Percentiles rank a stretch among this genome's conserved stretches.
Conservation (phyloP, 2,113 vertebrate genomes). For the Amphiprion percula region DNA sequence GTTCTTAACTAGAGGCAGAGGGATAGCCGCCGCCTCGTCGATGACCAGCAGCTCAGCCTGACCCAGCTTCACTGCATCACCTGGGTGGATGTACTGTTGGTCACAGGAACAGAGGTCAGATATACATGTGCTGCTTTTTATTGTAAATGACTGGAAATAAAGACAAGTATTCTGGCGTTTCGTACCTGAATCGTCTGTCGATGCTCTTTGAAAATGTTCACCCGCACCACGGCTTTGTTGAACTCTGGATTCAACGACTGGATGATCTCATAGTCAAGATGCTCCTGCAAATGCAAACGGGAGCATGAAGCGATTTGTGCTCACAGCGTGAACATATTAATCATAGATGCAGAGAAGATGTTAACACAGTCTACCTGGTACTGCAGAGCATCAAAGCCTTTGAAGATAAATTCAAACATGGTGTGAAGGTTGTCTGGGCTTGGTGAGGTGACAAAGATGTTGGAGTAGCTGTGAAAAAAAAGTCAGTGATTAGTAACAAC, state of each 20-base stretch:
- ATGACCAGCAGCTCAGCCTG: slow-evolving; percentile 97
- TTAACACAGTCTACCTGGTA: slow-evolving; percentile 64
- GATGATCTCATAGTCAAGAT: slow-evolving; percentile 98
- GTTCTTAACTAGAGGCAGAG: slow-evolving; percentile 94
- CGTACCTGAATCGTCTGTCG: slow-evolving; percentile 97
- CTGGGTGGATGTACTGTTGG: slow-evolving; percentile 95
- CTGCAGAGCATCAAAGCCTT: slow-evolving; percentile 95
- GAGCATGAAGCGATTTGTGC: neutral
- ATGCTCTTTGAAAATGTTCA: slow-evolving; percentile 98
- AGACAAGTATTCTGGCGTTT: fast-evolving
- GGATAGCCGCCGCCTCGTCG: slow-evolving; percentile 97
- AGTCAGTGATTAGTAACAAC: slow-evolving; percentile 1
- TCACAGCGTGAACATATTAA: neutral
- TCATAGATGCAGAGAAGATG: neutral
- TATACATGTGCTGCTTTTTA: neutral
- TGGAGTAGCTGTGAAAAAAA: slow-evolving; percentile 90
- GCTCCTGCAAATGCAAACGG: slow-evolving; percentile 85
- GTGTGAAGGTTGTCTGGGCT: slow-evolving; percentile 98
- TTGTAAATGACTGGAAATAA: neutral
- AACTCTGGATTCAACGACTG: slow-evolving; percentile 98
- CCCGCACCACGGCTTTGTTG: slow-evolving; percentile 96
- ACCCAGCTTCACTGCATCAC: slow-evolving; percentile 94
- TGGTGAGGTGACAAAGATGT: slow-evolving; percentile 97
- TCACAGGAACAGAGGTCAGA: neutral
- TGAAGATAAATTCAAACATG: slow-evolving; percentile 98